Base-by-base conservation (phyloP, 2,113 vertebrate genomes). In the Rhinichthys klamathensis region DNA sequence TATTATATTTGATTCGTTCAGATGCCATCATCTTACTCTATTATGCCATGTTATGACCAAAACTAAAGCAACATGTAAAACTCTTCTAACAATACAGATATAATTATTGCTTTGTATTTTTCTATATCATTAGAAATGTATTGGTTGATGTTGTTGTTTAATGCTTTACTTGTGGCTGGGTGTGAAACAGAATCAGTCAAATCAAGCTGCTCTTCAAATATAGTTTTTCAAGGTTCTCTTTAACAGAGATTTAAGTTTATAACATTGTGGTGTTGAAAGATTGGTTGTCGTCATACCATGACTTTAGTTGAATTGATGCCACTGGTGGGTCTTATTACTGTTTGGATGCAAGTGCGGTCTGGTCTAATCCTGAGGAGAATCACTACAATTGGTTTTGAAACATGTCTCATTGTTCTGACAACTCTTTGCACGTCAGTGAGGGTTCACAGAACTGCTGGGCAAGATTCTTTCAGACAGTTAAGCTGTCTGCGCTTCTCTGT, bases 391-490 rank as follows among this genome's bases (percentile, higher is more conserved):
- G 54, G 51, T 61, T 74, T 46, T 74, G 69, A 83, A 25, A 46
- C 13, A 46, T 61, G 74, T 27, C 74, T 86, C 38, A 25, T 75
- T 41, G 27, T 10, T 80, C 63, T 51, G 75, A 70, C 51, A 84
- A 79, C 49, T 72, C 67, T 49, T 63, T 61, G 61, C 32, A 1
- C 16, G 18, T 74, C 56, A 80, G 15, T 27, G 41, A 30, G 23
- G 61, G 60, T 76, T 51, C 38, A 75, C 78, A 70, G 69, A 54
- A 41, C 79, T 32, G 56, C 56, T 70, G 83, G 77, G 12, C 54
- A 61, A 56, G 63, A 83, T 83, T 70, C 13, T 85, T 73, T 32
- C 38, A 82, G 74, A 88, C 84, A 83, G 73, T 21, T 32, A 30
- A 32, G 76, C 56, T 80, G 25, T 74, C 10, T 72, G 80, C n/a